Base-by-base conservation (phyloP, 2,888 invertebrate species). In the Aproaerema taeniolella region DNA sequence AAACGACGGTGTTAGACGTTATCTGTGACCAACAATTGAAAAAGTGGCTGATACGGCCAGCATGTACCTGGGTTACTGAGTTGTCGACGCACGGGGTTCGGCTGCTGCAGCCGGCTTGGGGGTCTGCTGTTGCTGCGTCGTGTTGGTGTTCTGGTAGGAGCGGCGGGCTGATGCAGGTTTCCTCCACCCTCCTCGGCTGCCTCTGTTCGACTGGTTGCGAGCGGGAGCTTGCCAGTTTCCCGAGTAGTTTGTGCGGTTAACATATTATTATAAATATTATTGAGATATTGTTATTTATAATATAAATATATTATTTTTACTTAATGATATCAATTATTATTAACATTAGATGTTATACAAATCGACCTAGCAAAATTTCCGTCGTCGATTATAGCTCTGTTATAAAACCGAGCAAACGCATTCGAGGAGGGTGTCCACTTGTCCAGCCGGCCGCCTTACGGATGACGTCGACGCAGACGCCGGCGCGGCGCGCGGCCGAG, bases 351-450 rank as follows among this genome's bases (percentile, higher is more conserved):
- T 20, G 20, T 2, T 10, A 28, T 11, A 10, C 20, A 28, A 6
- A 28, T 12, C 6, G 28, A 28, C 10, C 11, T n/a, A 6, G 28
- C 28, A 10, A 28, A 28, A 10, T 28, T 28, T 10, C 14, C 34
- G 5, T 26, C 16, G 16, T 36, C 16, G 5, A 36, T 5, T 14
- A 36, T 9, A 2, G 7, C 28, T 17, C 35, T 31, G 31, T 44
- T 34, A 13, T 38, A 41, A 16, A 35, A 41, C 5, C 25, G 28
- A 7, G 41, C 47, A 28, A 47, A 47, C 8, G 31, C 31, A 10
- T 20, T 12, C 1, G 43, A 43, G 6, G 14, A n/a, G 2, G n/a
- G 1, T 1, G 43, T 34, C 49, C 49, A 49, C n/a, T n/a, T n/a
- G n/a, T n/a, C n/a, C n/a, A n/a, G 2, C 49, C 46, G 1, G 46